Conservation (phyloP, 2,797 vertebrate species). For the Aratinga solstitialis region DNA sequence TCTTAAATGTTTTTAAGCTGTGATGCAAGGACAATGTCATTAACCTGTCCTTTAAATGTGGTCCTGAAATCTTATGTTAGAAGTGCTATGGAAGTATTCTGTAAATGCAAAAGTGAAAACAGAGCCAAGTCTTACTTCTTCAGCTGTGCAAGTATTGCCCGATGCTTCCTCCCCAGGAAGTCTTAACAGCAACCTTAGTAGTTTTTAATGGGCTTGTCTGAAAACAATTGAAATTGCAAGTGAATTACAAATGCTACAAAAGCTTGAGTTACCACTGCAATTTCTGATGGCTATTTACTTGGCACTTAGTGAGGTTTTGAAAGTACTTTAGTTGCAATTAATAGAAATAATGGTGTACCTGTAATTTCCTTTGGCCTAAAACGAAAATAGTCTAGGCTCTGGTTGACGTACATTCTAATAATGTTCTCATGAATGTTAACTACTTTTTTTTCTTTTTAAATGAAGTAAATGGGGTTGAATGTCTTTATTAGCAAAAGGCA, state of each 20-base stretch:
- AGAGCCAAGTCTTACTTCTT: background rate
- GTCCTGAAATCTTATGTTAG: background rate
- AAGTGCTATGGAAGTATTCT: background rate
- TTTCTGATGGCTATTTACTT: conserved; percentile 6
- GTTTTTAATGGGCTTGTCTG: background rate
- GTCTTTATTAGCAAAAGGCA: background rate
- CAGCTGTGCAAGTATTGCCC: background rate
- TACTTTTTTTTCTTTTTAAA: background rate
- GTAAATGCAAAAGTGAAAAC: background rate
- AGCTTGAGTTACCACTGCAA: background rate
- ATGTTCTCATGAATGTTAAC: background rate
- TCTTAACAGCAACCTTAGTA: background rate
- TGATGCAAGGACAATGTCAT: background rate
- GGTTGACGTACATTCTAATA: background rate
- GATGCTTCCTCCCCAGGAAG: background rate
- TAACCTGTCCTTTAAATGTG: background rate
- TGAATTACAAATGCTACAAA: background rate
- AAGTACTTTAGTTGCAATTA: conserved; percentile 10
- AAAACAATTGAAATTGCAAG: conserved; percentile 28
- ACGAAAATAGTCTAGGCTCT: background rate
- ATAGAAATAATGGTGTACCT: background rate
- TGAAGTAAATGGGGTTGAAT: background rate
- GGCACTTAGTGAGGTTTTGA: background rate
- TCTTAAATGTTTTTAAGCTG: background rate
- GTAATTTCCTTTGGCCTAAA: background rate